These are phyloP conservation scores for Cololabis saira DNA, from an alignment of 2,113 vertebrate genomes.

Conservation along the genomic window DNA sequence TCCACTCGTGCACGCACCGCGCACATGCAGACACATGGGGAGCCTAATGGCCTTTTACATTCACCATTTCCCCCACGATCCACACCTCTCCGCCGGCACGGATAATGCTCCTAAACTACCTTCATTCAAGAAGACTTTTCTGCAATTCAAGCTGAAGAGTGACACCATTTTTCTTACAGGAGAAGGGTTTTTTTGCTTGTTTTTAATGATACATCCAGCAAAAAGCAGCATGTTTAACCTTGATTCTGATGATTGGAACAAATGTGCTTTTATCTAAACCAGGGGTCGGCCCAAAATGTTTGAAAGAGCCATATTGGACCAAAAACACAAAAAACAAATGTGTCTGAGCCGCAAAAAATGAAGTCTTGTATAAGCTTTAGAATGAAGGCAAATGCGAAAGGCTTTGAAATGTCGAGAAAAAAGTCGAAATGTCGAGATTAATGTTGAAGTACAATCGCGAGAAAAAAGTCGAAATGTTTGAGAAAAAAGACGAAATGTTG, in stretches of 20 bases:
- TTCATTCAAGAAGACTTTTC: conserved; percentile 39
- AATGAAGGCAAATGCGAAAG: too few relatives aligned
- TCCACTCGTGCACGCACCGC: conserved; percentile 33
- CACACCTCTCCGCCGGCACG: conserved; percentile 48
- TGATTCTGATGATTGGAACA: neutral
- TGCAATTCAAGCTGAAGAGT: conserved; percentile 1
- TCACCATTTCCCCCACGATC: conserved; percentile 70
- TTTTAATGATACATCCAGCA: conserved; percentile 7
- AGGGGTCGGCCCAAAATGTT: too few relatives aligned
- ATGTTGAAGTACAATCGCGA: too few relatives aligned
- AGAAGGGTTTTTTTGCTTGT: neutral
- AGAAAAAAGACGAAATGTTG: too few relatives aligned
- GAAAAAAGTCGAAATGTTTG: too few relatives aligned
- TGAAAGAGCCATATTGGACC: too few relatives aligned
- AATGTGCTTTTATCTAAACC: conserved; percentile 1
- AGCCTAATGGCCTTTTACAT: conserved; percentile 75
- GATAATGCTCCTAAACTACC: conserved; percentile 60
- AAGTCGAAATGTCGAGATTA: too few relatives aligned
- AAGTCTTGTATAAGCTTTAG: too few relatives aligned
- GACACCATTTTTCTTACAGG: neutral
- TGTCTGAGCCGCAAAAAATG: too few relatives aligned
- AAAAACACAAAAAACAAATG: too few relatives aligned
- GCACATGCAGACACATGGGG: conserved; percentile 33
- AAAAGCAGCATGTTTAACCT: conserved; percentile 6
- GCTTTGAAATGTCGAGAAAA: too few relatives aligned